Conservation (phyloP, 1,140 invertebrate species). For the Microvelia longipes region DNA sequence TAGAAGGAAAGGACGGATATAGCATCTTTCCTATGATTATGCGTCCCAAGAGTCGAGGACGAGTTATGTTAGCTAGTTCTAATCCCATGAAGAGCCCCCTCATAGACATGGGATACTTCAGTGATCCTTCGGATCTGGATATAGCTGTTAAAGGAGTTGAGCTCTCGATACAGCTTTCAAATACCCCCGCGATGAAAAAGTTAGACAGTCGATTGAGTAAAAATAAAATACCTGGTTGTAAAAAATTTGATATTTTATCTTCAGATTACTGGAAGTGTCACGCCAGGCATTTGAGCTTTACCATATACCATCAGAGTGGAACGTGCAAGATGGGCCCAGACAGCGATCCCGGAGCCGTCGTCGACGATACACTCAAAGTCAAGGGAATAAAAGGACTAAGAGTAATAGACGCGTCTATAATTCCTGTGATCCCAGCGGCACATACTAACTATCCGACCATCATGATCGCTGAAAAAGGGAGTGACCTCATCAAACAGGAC, state of each 20-base stretch:
- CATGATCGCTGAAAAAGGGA: conserved; percentile 52
- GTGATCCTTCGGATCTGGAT: conserved; percentile 32
- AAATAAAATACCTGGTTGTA: conserved; percentile 39
- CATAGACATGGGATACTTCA: conserved; percentile 65
- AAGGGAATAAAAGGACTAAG: conserved; percentile 40
- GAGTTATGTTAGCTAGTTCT: conserved; percentile 35
- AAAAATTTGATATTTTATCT: conserved; percentile 40
- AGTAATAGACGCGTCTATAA: conserved; percentile 52
- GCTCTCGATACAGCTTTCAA: conserved; percentile 20
- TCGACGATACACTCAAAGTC: conserved; percentile 40
- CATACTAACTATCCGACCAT: conserved; percentile 49
- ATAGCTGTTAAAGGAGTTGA: conserved; percentile 28
- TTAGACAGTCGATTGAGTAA: conserved; percentile 41
- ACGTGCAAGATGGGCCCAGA: conserved; percentile 47
- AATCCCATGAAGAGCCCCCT: conserved; percentile 55
- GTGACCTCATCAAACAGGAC: conserved; percentile 42
- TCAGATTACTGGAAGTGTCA: conserved; percentile 59
- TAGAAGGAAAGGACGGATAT: conserved; percentile 29
- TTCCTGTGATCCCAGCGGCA: conserved; percentile 39
- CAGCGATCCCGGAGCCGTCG: conserved; percentile 39
- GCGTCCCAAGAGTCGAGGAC: conserved; percentile 45
- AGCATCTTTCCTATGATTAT: conserved; percentile 22
- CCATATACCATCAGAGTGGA: conserved; percentile 39
- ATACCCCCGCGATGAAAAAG: conserved; percentile 24
- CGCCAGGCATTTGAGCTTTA: conserved; percentile 29